Percentiles rank a stretch among this genome's conserved stretches.
phyloP scores from a whole-genome alignment of 2,797 vertebrate genomes.

The Pogonophryne albipinna region DNA sequence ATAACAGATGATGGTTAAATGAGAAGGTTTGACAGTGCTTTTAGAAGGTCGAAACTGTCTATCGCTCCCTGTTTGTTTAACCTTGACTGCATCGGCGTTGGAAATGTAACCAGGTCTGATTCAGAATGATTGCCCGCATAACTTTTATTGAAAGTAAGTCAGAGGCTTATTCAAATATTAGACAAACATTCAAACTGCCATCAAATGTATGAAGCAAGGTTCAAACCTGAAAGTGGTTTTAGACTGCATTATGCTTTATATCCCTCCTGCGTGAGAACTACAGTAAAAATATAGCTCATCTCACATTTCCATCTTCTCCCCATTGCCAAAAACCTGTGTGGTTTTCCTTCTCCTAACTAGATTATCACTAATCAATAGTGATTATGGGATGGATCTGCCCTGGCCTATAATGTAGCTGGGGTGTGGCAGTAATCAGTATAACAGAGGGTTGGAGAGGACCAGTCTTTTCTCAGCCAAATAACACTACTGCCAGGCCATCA shows the following conservation, averaged over 20 bases:
- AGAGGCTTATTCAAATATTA: background rate
- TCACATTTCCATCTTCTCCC: slow-evolving; percentile 34
- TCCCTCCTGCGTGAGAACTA: slow-evolving; percentile 27
- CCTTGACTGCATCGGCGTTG: background rate
- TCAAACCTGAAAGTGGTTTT: background rate
- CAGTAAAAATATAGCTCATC: slow-evolving; percentile 43
- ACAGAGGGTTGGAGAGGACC: slow-evolving; percentile 34
- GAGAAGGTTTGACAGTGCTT: background rate
- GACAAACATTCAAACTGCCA: background rate
- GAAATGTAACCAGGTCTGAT: background rate
- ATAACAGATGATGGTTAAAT: background rate
- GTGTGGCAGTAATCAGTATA: slow-evolving; percentile 59
- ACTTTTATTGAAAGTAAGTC: background rate
- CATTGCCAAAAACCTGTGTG: slow-evolving; percentile 56
- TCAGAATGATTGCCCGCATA: no score
- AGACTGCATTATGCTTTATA: background rate
- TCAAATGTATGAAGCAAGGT: background rate
- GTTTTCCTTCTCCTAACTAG: slow-evolving; percentile 67
- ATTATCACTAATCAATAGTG: slow-evolving; percentile 81
- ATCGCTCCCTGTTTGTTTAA: slow-evolving; percentile 1
- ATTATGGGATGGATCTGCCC: slow-evolving; percentile 69
- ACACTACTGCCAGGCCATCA: slow-evolving; percentile 53
- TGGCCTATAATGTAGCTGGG: slow-evolving; percentile 43
- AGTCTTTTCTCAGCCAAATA: slow-evolving; percentile 64
- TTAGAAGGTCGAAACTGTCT: background rate